Evolutionary conservation across 2,797 vertebrate species (phyloP), one percentile per base, ranked within the genome.

Genomic region (Enteromius thamalakanensis): DNA sequence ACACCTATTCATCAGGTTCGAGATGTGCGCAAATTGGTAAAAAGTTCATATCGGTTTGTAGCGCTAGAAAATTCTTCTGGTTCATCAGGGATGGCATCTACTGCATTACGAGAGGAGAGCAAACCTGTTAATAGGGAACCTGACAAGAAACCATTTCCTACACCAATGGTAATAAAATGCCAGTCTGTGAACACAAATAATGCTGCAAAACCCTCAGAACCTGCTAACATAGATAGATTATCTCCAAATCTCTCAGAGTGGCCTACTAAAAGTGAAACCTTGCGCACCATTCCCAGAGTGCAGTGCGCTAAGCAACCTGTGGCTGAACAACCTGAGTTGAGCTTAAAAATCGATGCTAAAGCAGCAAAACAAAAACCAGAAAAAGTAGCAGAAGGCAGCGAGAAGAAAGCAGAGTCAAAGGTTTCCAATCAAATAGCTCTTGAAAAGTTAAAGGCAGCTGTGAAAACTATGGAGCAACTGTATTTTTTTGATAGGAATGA

Each of bases 391-490:
- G 93, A 91, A 62, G 75, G 82, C 1, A 87, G 91, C 14, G 96
- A 96, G 0, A 94, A 93, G 79, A 91, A 90, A 78, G 81, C 86
- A 34, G 95, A 96, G 68, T 89, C 91, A 0, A 90, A 91, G 72
- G 89, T 93, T 58, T 93, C 94, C 0, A 96, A 96, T 68, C 95
- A 96, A 64, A 96, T 94, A 0, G 98, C 97, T 0, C 88, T 99
- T 82, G 96, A 99, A 92, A 99, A 99, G 90, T 93, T 99, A 37
- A 97, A 96, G 7, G 98, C 98, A 0, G 98, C 98, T 0, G 98
- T 99, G 47, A 95, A 96, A 89, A 98, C 97, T 2, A 99, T 99
- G 98, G 98, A 99, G 81, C 96, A 99, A 88, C 95, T 99, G 7
- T 99, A 99, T 72, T 96, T 97, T 83, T 98, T 97, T 87, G 95